Percentiles rank a stretch among this genome's conserved stretches.
phyloP scores from a whole-genome alignment of 2,797 vertebrate genomes.

The Petrocephalus sullivani region DNA sequence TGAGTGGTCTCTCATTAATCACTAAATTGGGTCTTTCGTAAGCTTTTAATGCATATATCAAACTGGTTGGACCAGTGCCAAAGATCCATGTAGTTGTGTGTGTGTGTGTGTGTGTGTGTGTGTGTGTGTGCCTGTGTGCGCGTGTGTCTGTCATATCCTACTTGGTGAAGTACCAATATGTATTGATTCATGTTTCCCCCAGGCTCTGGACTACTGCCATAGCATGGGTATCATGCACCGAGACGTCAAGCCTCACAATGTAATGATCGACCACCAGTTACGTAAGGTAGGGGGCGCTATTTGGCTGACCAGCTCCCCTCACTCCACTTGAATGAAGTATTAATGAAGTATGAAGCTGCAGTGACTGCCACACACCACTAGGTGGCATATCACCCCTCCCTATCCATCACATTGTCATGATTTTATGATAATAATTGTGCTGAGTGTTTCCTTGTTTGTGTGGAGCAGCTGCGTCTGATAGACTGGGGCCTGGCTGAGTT shows the following conservation, averaged over 20 bases:
- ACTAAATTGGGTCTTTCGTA: neutral
- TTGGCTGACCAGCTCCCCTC: neutral
- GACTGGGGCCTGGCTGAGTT: slow-evolving; percentile 94
- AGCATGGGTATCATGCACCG: slow-evolving; percentile 96
- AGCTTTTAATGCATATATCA: neutral
- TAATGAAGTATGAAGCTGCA: neutral
- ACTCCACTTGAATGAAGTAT: neutral
- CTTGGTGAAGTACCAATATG: neutral
- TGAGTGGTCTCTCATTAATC: neutral
- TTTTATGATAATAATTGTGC: neutral
- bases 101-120: neutral
- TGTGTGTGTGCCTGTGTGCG: too few relatives aligned
- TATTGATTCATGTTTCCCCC: neutral
- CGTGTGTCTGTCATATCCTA: too few relatives aligned
- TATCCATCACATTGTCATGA: neutral
- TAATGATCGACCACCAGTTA: slow-evolving; percentile 94
- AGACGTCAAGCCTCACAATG: slow-evolving; percentile 91
- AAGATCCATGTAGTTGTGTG: neutral
- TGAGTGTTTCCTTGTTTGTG: slow-evolving; percentile 27
- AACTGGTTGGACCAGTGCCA: neutral
- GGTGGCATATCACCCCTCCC: neutral
- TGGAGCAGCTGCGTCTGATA: slow-evolving; percentile 80
- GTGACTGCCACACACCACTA: neutral
- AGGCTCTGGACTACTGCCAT: slow-evolving; percentile 95
- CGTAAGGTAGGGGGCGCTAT: slow-evolving; percentile 72